Evolutionary conservation across 2,888 invertebrate species (phyloP).

Genomic region (Graphium colonna): DNA sequence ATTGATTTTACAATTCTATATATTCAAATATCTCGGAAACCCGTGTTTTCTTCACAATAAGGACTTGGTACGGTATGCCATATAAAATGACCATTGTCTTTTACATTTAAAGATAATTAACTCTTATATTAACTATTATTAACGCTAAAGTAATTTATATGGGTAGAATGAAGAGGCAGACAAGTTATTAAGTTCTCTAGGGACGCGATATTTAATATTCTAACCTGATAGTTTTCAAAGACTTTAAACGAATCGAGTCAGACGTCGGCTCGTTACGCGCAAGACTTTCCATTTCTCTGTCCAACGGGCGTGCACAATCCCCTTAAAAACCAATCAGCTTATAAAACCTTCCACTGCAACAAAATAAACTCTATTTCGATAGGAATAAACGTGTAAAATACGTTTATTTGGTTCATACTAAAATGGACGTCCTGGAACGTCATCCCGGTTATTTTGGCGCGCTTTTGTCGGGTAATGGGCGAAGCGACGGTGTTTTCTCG

Average conservation of each 20-base stretch:
- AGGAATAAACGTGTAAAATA: conserved; percentile 9
- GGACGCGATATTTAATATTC: conserved; percentile 14
- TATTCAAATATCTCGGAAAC: too few relatives aligned
- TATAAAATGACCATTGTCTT: too few relatives aligned
- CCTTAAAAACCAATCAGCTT: conserved; percentile 37
- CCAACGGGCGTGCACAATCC: conserved; percentile 53
- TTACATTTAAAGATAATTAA: too few relatives aligned
- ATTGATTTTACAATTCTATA: too few relatives aligned
- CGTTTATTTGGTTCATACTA: conserved; percentile 12
- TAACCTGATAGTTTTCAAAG: conserved; percentile 22
- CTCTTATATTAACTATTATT: too few relatives aligned
- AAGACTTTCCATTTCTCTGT: conserved; percentile 56
- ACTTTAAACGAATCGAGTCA: conserved; percentile 41
- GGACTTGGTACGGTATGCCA: too few relatives aligned
- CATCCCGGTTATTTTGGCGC: conserved; percentile 35
- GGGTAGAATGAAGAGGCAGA: neutral
- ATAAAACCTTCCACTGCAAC: conserved; percentile 20
- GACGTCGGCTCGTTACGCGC: conserved; percentile 43
- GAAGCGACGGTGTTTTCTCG: conserved; percentile 41
- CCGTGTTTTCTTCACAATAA: too few relatives aligned
- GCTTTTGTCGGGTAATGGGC: conserved; percentile 44
- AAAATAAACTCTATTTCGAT: conserved; percentile 8
- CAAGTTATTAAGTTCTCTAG: neutral
- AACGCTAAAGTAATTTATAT: neutral
- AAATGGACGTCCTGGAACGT: conserved; percentile 28